Percentiles rank a stretch among this genome's conserved stretches.
Conservation (phyloP, 2,113 vertebrate genomes). For the Numenius arquata region DNA sequence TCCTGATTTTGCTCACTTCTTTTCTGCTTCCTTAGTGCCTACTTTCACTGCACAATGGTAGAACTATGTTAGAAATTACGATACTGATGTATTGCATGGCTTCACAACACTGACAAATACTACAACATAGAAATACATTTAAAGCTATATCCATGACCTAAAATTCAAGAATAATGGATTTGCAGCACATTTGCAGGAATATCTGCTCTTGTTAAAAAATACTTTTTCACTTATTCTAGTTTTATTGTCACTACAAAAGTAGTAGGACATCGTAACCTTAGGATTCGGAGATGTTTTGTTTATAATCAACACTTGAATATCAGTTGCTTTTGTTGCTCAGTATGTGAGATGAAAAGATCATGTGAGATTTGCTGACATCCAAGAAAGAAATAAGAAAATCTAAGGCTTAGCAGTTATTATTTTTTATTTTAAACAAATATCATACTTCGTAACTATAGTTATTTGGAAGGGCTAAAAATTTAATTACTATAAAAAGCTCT, state of each 20-base stretch:
- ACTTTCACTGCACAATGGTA: neutral
- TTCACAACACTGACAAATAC: neutral
- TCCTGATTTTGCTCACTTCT: neutral
- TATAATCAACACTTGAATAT: neutral
- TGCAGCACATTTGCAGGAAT: neutral
- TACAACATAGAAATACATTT: neutral
- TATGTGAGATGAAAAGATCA: neutral
- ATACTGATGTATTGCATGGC: neutral
- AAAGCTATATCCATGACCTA: neutral
- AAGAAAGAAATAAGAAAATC: neutral
- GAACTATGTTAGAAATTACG: neutral
- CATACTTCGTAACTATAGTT: neutral
- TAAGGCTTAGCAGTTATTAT: neutral
- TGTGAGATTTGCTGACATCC: neutral
- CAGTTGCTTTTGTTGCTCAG: neutral
- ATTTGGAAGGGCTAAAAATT: neutral
- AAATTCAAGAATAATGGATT: neutral
- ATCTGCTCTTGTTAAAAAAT: neutral
- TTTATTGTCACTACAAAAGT: neutral
- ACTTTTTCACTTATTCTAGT: neutral
- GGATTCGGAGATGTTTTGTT: neutral
- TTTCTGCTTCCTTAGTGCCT: neutral
- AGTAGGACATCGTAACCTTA: neutral
- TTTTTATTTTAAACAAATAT: neutral
- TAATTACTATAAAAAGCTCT: neutral